Evolutionary conservation across 2,888 invertebrate species (phyloP).

Genomic region (Melanchra persicariae): DNA sequence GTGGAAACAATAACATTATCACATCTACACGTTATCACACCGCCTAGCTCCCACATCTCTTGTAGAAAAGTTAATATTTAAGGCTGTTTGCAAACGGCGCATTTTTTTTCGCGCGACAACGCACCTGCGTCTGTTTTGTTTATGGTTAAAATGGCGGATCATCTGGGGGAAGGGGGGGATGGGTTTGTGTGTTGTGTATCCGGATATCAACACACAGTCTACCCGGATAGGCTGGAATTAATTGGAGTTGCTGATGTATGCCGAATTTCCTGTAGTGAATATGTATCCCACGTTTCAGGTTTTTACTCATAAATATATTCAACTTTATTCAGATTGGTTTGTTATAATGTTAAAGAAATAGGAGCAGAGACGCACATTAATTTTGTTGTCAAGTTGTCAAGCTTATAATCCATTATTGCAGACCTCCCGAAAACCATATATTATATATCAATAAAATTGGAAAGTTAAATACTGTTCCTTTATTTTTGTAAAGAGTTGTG

Average conservation of each 20-base stretch:
- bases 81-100: slow-evolving; percentile 49
- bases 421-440: too few relatives aligned
- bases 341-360: not conserved
- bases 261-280: not conserved
- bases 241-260: slow-evolving; percentile 17
- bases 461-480: too few relatives aligned
- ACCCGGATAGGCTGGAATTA: slow-evolving; percentile 9
- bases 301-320: not conserved
- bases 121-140: slow-evolving; percentile 62
- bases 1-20: not conserved
- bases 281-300: not conserved
- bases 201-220: not conserved
- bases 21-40: not conserved
- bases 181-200: slow-evolving; percentile 17
- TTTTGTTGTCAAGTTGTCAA: too few relatives aligned
- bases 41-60: not conserved
- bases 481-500: too few relatives aligned
- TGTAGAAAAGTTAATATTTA: slow-evolving; percentile 5
- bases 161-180: not conserved
- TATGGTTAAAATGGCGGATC: slow-evolving; percentile 55
- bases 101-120: slow-evolving; percentile 53
- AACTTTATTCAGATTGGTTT: not conserved
- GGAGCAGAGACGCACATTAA: too few relatives aligned
- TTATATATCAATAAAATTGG: too few relatives aligned
- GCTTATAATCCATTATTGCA: too few relatives aligned